Percentiles rank a stretch among this genome's conserved stretches.
Conservation (phyloP, 2,888 invertebrate genomes). For the Cheilosia vulpina region DNA sequence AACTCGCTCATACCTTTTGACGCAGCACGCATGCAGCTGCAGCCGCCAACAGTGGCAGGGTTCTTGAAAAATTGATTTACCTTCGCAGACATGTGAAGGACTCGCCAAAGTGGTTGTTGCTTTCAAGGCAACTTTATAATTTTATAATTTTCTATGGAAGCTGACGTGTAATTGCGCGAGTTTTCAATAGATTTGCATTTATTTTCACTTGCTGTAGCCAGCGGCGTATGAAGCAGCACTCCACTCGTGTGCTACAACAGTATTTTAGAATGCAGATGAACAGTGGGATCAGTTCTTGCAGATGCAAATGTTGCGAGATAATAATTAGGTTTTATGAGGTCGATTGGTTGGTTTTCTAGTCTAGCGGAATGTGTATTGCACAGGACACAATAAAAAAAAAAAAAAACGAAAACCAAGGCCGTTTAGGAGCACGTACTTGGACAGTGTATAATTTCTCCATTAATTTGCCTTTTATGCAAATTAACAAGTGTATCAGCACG, state of each 20-base stretch:
- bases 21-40: constrained; percentile 19
- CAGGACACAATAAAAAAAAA: neutral
- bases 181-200: neutral
- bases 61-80: constrained; percentile 56
- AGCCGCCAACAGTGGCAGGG: neutral
- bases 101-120: constrained; percentile 35
- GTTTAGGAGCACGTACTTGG: neutral
- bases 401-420: constrained; percentile 1
- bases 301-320: too few species aligned
- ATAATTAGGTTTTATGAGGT: neutral
- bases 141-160: constrained; percentile 28
- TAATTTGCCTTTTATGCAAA: constrained; percentile 29
- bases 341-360: neutral
- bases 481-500: neutral
- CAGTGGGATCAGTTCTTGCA: too few species aligned
- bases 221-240: neutral
- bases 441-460: constrained; percentile 31
- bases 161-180: constrained; percentile 37
- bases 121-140: constrained; percentile 39
- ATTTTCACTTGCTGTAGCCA: neutral
- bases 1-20: constrained; percentile 18
- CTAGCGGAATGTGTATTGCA: neutral
- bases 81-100: constrained; percentile 40
- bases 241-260: too few species aligned
- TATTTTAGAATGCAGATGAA: too few species aligned